Conservation (phyloP, 2,888 invertebrate species). For the Trypoxylon attenuatum region DNA sequence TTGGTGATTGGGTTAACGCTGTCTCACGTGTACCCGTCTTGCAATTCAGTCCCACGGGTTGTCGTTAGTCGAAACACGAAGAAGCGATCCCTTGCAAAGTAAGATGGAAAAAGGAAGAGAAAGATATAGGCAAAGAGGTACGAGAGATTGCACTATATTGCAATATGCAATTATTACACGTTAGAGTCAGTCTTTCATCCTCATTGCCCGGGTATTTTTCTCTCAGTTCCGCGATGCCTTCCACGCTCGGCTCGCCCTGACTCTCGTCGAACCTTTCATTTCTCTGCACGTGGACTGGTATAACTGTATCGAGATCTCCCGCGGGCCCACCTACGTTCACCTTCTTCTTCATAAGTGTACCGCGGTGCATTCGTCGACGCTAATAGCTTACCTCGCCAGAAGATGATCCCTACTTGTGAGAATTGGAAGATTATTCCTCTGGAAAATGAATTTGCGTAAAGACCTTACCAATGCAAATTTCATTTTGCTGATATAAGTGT, state of each 20-base stretch:
- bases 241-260: conserved; percentile 29
- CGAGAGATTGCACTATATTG: conserved; percentile 18
- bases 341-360: conserved; percentile 20
- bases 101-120: conserved; percentile 16
- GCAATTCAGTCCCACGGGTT: conserved; percentile 25
- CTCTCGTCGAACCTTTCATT: conserved; percentile 44
- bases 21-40: conserved; percentile 20
- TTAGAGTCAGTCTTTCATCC: background rate
- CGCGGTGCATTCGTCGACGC: conserved; percentile 11
- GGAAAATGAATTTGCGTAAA: no score
- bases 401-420: no score
- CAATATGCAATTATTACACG: conserved; percentile 30
- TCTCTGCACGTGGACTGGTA: conserved; percentile 33
- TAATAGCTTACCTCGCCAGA: conserved; percentile 6
- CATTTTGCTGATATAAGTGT: no score
- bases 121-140: conserved; percentile 11
- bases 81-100: background rate
- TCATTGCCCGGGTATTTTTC: conserved; percentile 23
- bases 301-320: conserved; percentile 45
- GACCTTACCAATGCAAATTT: no score
- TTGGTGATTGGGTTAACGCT: no score
- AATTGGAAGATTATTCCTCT: no score
- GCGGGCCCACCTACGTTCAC: conserved; percentile 49
- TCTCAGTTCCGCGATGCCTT: conserved; percentile 22
- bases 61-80: background rate